These are phyloP conservation scores for Cotesia chilonis DNA, from an alignment of 1,140 invertebrate species.

Conservation along the genomic window DNA sequence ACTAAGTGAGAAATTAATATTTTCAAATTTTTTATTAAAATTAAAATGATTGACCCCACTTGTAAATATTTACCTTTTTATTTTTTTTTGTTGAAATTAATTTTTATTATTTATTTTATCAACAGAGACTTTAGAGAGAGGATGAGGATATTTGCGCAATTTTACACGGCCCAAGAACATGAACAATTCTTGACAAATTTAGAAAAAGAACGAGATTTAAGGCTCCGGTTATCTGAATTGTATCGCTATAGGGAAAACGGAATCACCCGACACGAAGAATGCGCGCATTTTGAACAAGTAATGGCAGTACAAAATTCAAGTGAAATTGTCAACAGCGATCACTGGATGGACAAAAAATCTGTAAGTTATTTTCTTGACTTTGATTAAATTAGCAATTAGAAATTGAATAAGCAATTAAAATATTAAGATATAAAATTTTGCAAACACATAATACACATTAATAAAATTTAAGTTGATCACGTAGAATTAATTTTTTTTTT, in stretches of 20 bases:
- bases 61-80: background rate
- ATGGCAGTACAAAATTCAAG: conserved; percentile 55
- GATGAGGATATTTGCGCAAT: conserved; percentile 85
- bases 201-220: conserved; percentile 84
- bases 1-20: background rate
- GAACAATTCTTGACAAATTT: conserved; percentile 79
- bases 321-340: conserved; percentile 60
- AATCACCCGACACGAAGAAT: conserved; percentile 81
- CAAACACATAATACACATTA: no score
- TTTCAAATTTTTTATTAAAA: no score
- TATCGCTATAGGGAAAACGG: conserved; percentile 83
- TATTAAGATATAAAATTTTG: background rate
- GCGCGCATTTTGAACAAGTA: conserved; percentile 82
- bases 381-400: conserved; percentile 10
- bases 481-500: background rate
- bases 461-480: no score
- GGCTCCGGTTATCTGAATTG: conserved; percentile 82
- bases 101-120: conserved; percentile 34
- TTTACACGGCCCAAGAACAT: conserved; percentile 85
- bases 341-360: conserved; percentile 68
- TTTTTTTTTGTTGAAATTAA: background rate
- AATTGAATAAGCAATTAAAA: background rate
- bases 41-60: no score
- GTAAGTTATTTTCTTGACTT: conserved; percentile 64
- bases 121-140: conserved; percentile 80